Base-by-base conservation (phyloP, 1,140 invertebrate genomes). In the Chymomyza costata region DNA sequence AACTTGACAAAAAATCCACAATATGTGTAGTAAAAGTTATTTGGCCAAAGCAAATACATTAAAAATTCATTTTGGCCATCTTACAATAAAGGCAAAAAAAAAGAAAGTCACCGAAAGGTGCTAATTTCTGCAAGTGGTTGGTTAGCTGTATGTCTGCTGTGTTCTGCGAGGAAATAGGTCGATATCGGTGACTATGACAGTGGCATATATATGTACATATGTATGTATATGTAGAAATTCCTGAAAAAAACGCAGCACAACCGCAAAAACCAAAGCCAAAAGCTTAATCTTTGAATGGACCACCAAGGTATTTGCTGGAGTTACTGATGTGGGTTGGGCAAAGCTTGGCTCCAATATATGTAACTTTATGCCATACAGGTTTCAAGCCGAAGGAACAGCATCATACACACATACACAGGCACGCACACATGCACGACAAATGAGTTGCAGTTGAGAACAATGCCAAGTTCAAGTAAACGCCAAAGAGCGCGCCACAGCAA, bases 81-180 rank as follows among this genome's bases (percentile, higher is more conserved):
- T 5, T 5, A 25, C 3, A 5, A 5, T 5, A 25, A 25, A 5
- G 21, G 21, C 21, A 25, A 25, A 34, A 15, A 60, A 78, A 76
- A 76, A 76, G 71, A 76, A 76, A 76, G 71, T 80, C 71, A 65
- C 65, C 52, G 71, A 76, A 76, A 76, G 71, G 71, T 76, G 71
- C 66, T 76, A 76, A 76, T 76, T 71, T 69, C 67, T 65, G 64
- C 66, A 47, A 54, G 53, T 57, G 66, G 71, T 70, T 69, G 56
- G 43, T 56, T 44, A 34, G 17, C 31, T 39, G 13, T 16, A n/a
- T n/a, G n/a, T n/a, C n/a, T n/a, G n/a, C n/a, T n/a, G n/a, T n/a
- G n/a, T n/a, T n/a, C n/a, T n/a, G n/a, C n/a, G n/a, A n/a, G 31
- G 44, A 76, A 78, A 80, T 80, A 55, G 67, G 71, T 78, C 71